phyloP scores from a whole-genome alignment of 2,797 vertebrate genomes.

The Lithobates sylvaticus region DNA sequence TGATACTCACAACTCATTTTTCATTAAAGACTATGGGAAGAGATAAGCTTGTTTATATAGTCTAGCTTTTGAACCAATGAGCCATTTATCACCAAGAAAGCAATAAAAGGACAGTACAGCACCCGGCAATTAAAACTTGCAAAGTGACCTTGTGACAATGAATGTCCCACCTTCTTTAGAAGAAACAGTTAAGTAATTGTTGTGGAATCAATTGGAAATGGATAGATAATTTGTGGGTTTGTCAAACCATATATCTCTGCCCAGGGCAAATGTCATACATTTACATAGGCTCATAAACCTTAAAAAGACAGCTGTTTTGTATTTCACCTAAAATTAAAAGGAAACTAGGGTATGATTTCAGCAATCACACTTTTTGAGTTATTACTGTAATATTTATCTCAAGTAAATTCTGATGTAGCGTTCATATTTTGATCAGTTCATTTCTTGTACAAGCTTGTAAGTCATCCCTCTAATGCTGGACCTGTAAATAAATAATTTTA shows the following conservation, averaged over 20 bases:
- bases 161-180: conserved; percentile 73
- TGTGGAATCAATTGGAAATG: conserved; percentile 70
- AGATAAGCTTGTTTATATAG: conserved; percentile 94
- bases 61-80: conserved; percentile 86
- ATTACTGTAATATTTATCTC: too few species aligned
- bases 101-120: conserved; percentile 77
- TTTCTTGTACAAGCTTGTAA: too few species aligned
- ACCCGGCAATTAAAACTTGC: conserved; percentile 85
- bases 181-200: conserved; percentile 67
- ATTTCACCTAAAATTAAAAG: background rate
- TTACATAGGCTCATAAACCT: conserved; percentile 53
- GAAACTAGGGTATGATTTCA: too few species aligned
- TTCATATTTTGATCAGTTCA: too few species aligned
- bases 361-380: too few species aligned
- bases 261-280: conserved; percentile 60
- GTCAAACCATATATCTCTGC: conserved; percentile 68
- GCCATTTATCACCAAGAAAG: conserved; percentile 85
- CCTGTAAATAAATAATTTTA: too few species aligned
- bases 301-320: background rate
- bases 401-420: too few species aligned
- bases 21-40: conserved; percentile 84
- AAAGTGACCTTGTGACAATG: conserved; percentile 79
- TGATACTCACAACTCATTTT: conserved; percentile 92
- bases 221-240: conserved; percentile 70
- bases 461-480: too few species aligned